A percentile compares a stretch with the other conserved stretches of the same genome.
Conservation (phyloP, 2,797 vertebrate genomes). For the Coregonus suidteri region DNA sequence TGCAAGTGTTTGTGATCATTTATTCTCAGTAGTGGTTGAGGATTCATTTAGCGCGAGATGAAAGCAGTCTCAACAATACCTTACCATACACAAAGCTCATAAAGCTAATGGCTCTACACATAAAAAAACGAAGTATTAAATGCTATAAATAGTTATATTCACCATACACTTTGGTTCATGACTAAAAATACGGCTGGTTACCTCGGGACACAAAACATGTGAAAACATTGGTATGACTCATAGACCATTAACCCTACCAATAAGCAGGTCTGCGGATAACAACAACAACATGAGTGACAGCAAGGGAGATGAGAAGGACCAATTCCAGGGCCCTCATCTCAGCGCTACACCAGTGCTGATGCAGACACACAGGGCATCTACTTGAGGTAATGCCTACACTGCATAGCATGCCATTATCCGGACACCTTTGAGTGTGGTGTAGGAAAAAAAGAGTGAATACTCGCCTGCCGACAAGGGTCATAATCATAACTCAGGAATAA, state of each 20-base stretch:
- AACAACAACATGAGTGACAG: conserved; percentile 36
- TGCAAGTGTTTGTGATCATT: neutral
- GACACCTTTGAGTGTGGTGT: conserved; percentile 13
- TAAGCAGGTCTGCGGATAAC: conserved; percentile 26
- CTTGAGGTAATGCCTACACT: conserved; percentile 11
- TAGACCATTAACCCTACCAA: conserved; percentile 34
- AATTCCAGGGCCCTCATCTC: conserved; percentile 22
- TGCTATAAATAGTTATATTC: neutral
- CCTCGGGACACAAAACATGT: conserved; percentile 20
- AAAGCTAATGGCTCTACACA: neutral
- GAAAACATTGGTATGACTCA: conserved; percentile 47
- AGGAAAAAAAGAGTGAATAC: neutral
- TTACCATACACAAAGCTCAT: neutral
- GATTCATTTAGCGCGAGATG: neutral
- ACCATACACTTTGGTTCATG: neutral
- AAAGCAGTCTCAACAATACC: neutral
- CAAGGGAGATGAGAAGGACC: neutral
- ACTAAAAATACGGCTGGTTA: neutral
- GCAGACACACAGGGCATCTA: conserved; percentile 20
- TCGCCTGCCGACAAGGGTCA: neutral
- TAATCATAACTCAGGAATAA: conserved; percentile 22
- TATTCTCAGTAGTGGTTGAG: neutral
- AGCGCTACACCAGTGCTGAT: conserved; percentile 1
- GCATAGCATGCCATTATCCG: conserved; percentile 8
- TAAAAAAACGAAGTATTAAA: neutral